Percentiles rank a stretch among this genome's conserved stretches.
Conservation (phyloP, 2,888 invertebrate species). For the Pammene fasciana region DNA sequence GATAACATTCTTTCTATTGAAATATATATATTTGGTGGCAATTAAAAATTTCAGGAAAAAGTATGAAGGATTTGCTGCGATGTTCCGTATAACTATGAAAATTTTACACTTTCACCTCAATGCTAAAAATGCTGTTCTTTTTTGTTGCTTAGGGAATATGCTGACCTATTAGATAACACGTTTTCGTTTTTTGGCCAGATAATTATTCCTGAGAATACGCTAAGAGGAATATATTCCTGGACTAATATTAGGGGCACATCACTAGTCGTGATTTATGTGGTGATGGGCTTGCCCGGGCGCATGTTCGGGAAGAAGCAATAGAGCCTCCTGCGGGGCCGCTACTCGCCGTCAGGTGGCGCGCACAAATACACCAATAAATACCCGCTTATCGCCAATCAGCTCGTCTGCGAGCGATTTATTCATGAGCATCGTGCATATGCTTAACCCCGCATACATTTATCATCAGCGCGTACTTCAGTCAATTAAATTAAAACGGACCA, state of each 20-base stretch:
- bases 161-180: too few species aligned
- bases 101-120: too few species aligned
- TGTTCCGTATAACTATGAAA: too few species aligned
- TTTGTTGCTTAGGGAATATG: too few species aligned
- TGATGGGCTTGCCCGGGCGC: constrained; percentile 48
- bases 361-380: constrained; percentile 81
- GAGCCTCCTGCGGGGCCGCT: constrained; percentile 70
- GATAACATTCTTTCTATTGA: too few species aligned
- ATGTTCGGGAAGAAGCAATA: constrained; percentile 62
- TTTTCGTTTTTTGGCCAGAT: too few species aligned
- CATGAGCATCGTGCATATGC: constrained; percentile 74
- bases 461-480: constrained; percentile 76
- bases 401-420: constrained; percentile 79
- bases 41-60: too few species aligned
- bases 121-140: too few species aligned
- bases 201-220: too few species aligned
- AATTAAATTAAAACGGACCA: constrained; percentile 80
- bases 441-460: constrained; percentile 79
- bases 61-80: too few species aligned
- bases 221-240: too few species aligned
- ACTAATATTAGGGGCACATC: neutral
- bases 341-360: constrained; percentile 65
- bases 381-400: constrained; percentile 82
- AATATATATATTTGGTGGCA: too few species aligned
- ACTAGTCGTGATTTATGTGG: constrained; percentile 14